Percentiles rank a stretch among this genome's conserved stretches.
phyloP scores from a whole-genome alignment of 1,140 invertebrate genomes.

The Druon quercuslanigerum region DNA sequence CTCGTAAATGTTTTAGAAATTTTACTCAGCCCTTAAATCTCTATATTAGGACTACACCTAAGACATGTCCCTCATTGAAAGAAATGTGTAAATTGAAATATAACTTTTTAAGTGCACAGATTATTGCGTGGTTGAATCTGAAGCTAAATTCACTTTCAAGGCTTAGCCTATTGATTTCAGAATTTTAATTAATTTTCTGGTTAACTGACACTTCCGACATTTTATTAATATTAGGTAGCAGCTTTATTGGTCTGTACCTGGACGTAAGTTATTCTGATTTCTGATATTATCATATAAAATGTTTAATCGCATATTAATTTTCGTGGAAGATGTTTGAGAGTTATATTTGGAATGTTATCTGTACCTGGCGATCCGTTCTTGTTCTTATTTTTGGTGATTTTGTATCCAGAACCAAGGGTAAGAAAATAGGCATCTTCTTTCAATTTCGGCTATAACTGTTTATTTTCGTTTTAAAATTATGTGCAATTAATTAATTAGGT shows the following conservation, averaged over 20 bases:
- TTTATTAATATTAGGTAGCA: conserved; percentile 37
- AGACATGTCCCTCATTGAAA: too few species aligned
- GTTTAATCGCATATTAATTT: conserved; percentile 9
- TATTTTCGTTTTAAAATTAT: conserved; percentile 41
- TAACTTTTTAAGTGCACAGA: too few species aligned
- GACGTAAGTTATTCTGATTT: background rate
- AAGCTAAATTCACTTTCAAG: too few species aligned
- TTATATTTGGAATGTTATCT: conserved; percentile 40
- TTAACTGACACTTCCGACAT: conserved; percentile 40
- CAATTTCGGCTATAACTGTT: conserved; percentile 34
- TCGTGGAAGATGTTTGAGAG: conserved; percentile 35
- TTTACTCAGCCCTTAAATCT: conserved; percentile 38
- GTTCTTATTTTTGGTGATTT: conserved; percentile 36
- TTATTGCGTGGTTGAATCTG: too few species aligned
- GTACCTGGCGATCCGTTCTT: conserved; percentile 38
- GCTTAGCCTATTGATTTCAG: conserved; percentile 32
- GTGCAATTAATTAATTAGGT: conserved; percentile 7
- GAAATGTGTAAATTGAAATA: too few species aligned
- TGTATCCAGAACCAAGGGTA: background rate
- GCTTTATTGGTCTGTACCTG: conserved; percentile 37
- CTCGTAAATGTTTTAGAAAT: conserved; percentile 37
- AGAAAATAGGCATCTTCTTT: background rate
- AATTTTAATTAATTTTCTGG: conserved; percentile 6
- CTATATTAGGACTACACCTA: too few species aligned
- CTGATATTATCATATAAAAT: conserved; percentile 38